Conservation (phyloP, 2,888 invertebrate genomes). For the Acrobasis repandana region DNA sequence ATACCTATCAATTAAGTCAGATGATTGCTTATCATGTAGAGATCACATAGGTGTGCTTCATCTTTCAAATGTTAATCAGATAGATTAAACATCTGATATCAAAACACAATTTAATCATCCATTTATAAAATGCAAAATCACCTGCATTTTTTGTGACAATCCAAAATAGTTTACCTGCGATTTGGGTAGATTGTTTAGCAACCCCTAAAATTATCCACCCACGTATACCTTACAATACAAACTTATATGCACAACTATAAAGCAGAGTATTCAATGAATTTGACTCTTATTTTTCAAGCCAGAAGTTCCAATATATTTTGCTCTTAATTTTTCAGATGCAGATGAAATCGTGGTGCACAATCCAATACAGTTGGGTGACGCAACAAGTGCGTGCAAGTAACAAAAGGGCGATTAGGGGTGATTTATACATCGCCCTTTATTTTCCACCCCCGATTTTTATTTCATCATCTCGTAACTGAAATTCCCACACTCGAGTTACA, state of each 20-base stretch:
- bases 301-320: constrained; percentile 32
- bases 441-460: constrained; percentile 68
- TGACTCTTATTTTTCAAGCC: constrained; percentile 8
- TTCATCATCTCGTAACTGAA: constrained; percentile 72
- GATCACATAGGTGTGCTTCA: background rate
- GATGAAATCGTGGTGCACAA: constrained; percentile 35
- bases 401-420: constrained; percentile 77
- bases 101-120: constrained; percentile 32
- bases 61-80: constrained; percentile 1
- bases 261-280: background rate
- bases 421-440: constrained; percentile 76
- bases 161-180: constrained; percentile 73
- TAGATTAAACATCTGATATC: constrained; percentile 13
- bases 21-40: background rate
- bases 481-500: constrained; percentile 70
- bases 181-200: constrained; percentile 71
- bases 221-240: constrained; percentile 42
- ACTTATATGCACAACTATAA: constrained; percentile 27
- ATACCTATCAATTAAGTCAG: too few species aligned
- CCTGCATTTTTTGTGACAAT: constrained; percentile 49
- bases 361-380: constrained; percentile 59
- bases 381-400: constrained; percentile 73
- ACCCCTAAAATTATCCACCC: constrained; percentile 73
- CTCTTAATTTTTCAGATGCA: background rate
- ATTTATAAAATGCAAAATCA: constrained; percentile 53